These are phyloP conservation scores for Hydrozoanthus gracilis DNA, from an alignment of 92 coral and sea anemone genomes.

Conservation along the genomic window DNA sequence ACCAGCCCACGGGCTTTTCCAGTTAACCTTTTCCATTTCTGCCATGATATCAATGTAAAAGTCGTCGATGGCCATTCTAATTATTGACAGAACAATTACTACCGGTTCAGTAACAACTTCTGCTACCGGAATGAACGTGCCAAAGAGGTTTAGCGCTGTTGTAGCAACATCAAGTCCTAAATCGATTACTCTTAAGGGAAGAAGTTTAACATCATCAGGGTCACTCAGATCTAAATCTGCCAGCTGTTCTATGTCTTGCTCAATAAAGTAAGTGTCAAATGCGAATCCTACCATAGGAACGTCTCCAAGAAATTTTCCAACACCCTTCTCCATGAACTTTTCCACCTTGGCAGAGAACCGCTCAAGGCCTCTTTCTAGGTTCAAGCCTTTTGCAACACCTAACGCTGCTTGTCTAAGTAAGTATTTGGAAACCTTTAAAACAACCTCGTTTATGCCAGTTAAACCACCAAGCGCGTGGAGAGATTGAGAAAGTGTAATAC, in stretches of 20 bases:
- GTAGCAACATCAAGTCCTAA: background rate
- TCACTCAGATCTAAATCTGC: background rate
- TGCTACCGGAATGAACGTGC: slow-evolving; percentile 33
- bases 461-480: slow-evolving; percentile 64
- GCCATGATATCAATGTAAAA: slow-evolving; percentile 37
- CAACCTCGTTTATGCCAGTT: slow-evolving; percentile 64
- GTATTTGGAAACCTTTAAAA: slow-evolving; percentile 49
- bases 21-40: slow-evolving; percentile 21
- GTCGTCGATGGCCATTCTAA: no score
- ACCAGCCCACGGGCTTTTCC: slow-evolving; percentile 68
- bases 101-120: background rate
- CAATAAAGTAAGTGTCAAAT: slow-evolving; percentile 47
- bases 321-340: slow-evolving; percentile 61
- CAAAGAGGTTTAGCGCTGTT: slow-evolving; percentile 17
- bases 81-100: slow-evolving; percentile 7
- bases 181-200: slow-evolving; percentile 64
- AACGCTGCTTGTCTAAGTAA: slow-evolving; percentile 27
- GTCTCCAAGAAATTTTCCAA: slow-evolving; percentile 66
- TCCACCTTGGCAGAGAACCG: slow-evolving; percentile 55
- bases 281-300: slow-evolving; percentile 66
- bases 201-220: slow-evolving; percentile 48
- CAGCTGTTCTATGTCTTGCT: slow-evolving; percentile 28
- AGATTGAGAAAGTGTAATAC: slow-evolving; percentile 55
- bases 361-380: slow-evolving; percentile 47
- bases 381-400: slow-evolving; percentile 48